Evolutionary conservation across 2,888 invertebrate species (phyloP).

Genomic region (Chironomus riparius): DNA sequence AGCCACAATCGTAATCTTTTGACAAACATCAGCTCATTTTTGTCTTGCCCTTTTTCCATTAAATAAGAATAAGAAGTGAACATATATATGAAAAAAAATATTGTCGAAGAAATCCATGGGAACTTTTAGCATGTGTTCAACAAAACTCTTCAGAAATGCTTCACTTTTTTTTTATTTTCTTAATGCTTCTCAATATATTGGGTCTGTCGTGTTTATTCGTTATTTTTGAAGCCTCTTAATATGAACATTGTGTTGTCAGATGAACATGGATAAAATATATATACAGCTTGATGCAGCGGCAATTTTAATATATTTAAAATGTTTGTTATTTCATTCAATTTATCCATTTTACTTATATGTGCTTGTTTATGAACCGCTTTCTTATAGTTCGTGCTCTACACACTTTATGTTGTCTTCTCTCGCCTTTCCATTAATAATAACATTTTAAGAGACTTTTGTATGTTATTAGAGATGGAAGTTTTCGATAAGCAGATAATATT

Average conservation of each 20-base stretch:
- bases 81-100: no score
- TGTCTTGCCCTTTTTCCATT: conserved; percentile 20
- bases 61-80: background rate
- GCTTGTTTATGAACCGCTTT: background rate
- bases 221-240: conserved; percentile 4
- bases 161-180: background rate
- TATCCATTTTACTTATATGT: conserved; percentile 19
- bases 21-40: conserved; percentile 15
- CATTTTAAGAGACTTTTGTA: no score
- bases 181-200: background rate
- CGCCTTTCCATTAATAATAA: background rate
- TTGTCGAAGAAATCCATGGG: conserved; percentile 13
- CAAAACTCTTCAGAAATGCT: conserved; percentile 19
- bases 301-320: background rate
- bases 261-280: background rate
- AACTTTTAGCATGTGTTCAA: conserved; percentile 25
- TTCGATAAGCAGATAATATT: no score
- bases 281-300: background rate
- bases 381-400: conserved; percentile 22
- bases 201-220: conserved; percentile 1
- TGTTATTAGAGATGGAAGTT: no score
- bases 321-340: conserved; percentile 25
- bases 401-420: conserved; percentile 4
- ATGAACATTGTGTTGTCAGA: conserved; percentile 5
- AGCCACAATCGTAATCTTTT: conserved; percentile 23